Conservation (phyloP, 2,797 vertebrate species). For the Esox masquinongy region DNA sequence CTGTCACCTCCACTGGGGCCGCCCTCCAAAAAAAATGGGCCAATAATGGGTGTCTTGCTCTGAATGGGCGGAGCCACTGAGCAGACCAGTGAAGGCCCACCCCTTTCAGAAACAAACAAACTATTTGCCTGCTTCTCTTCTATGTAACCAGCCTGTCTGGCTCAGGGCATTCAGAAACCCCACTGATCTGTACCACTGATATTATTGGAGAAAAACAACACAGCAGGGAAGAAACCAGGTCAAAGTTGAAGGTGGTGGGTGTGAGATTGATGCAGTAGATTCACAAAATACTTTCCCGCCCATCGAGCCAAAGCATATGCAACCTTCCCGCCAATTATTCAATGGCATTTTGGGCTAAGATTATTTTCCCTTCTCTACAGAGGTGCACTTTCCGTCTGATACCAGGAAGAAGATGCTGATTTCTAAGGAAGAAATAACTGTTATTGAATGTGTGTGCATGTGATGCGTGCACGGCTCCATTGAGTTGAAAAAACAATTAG, state of each 20-base stretch:
- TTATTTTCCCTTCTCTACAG: background rate
- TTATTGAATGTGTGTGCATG: background rate
- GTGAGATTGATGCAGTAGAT: background rate
- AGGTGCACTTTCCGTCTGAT: background rate
- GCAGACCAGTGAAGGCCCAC: too few relatives aligned
- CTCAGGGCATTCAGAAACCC: background rate
- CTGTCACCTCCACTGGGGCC: too few relatives aligned
- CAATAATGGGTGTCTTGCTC: too few relatives aligned
- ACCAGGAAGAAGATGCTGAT: background rate
- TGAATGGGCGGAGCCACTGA: too few relatives aligned
- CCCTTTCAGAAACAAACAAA: too few relatives aligned
- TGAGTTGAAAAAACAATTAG: background rate
- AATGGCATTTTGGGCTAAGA: background rate
- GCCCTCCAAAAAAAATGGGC: too few relatives aligned
- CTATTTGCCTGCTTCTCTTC: background rate
- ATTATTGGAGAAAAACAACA: background rate
- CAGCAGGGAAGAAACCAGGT: background rate
- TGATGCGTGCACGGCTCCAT: background rate
- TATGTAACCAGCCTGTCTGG: background rate
- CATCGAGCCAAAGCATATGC: conserved; percentile 27
- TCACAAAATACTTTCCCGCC: background rate
- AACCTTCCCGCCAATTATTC: conserved; percentile 34
- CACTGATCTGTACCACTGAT: background rate
- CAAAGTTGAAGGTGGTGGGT: background rate
- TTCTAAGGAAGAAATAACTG: background rate